Evolutionary conservation across 2,797 vertebrate species (phyloP).

Genomic region (Heteromormyrus szaboi): DNA sequence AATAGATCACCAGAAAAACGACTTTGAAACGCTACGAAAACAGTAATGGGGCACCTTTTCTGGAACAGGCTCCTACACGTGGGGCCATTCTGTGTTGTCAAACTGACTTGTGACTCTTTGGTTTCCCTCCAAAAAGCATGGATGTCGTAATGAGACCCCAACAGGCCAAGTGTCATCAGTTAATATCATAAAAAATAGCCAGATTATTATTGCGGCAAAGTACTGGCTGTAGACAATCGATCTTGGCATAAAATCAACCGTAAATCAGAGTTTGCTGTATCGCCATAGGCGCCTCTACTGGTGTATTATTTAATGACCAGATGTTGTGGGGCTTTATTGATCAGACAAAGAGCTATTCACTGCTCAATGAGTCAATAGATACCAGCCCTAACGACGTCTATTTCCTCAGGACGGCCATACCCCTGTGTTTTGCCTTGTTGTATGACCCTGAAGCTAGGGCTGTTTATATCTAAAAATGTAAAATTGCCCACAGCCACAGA

Average conservation of each 20-base stretch:
- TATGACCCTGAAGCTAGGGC: constrained; percentile 3
- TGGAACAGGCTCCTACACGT: background rate
- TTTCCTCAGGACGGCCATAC: background rate
- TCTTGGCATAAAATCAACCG: constrained; percentile 3
- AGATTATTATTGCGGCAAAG: background rate
- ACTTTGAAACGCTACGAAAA: background rate
- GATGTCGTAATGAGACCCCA: background rate
- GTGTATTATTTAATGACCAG: constrained; percentile 18
- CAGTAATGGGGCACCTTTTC: background rate
- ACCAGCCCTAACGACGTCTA: background rate
- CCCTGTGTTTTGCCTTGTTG: background rate
- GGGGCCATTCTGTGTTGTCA: background rate
- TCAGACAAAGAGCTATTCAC: constrained; percentile 2
- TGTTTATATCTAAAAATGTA: constrained; percentile 4
- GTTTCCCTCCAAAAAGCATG: constrained; percentile 6
- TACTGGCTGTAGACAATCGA: background rate
- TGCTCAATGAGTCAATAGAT: constrained; percentile 1
- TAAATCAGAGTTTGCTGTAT: constrained; percentile 1
- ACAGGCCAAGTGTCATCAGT: background rate
- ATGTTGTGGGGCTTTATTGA: constrained; percentile 11
- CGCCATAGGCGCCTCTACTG: constrained; percentile 15
- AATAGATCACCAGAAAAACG: background rate
- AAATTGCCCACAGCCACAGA: background rate
- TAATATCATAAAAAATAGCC: constrained; percentile 12
- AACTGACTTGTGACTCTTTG: background rate